Evolutionary conservation across 2,888 invertebrate species (phyloP).

Genomic region (Drosophila acutilabella): DNA sequence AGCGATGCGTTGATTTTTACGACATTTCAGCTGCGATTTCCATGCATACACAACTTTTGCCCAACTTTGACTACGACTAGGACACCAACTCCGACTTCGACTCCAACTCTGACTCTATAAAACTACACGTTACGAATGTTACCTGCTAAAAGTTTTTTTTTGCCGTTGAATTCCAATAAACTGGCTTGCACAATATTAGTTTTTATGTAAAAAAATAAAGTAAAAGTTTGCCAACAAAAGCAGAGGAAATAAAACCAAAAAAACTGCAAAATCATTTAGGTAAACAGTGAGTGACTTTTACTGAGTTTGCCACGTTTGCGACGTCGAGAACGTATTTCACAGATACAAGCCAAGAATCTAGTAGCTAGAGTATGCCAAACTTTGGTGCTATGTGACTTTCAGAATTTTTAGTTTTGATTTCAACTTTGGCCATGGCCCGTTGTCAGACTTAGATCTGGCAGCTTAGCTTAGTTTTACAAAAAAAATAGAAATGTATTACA

Average conservation of each 20-base stretch:
- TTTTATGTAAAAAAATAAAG: slow-evolving; percentile 53
- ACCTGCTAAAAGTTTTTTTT: slow-evolving; percentile 63
- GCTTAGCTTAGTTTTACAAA: slow-evolving; percentile 51
- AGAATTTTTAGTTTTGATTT: slow-evolving; percentile 78
- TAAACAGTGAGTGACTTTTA: slow-evolving; percentile 75
- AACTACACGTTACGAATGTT: slow-evolving; percentile 69
- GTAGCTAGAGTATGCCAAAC: slow-evolving; percentile 47
- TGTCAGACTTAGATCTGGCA: slow-evolving; percentile 54
- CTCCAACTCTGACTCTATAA: slow-evolving; percentile 54
- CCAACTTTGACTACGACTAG: slow-evolving; percentile 24
- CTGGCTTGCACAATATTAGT: slow-evolving; percentile 73
- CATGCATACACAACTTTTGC: slow-evolving; percentile 51
- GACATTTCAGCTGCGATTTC: slow-evolving; percentile 75
- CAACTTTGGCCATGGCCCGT: slow-evolving; percentile 62
- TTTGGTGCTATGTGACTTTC: slow-evolving; percentile 74
- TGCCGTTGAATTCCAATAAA: slow-evolving; percentile 70
- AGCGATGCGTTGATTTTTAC: slow-evolving; percentile 74
- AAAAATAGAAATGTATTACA: slow-evolving; percentile 62
- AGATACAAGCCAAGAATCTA: slow-evolving; percentile 10
- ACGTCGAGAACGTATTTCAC: slow-evolving; percentile 22
- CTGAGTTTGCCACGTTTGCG: slow-evolving; percentile 53
- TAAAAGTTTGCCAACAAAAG: slow-evolving; percentile 51
- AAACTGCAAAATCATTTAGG: slow-evolving; percentile 76
- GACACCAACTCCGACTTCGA: too few relatives aligned
- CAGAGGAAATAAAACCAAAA: slow-evolving; percentile 54